Conservation (phyloP, 1,140 invertebrate species). For the Microplitis demolitor region DNA sequence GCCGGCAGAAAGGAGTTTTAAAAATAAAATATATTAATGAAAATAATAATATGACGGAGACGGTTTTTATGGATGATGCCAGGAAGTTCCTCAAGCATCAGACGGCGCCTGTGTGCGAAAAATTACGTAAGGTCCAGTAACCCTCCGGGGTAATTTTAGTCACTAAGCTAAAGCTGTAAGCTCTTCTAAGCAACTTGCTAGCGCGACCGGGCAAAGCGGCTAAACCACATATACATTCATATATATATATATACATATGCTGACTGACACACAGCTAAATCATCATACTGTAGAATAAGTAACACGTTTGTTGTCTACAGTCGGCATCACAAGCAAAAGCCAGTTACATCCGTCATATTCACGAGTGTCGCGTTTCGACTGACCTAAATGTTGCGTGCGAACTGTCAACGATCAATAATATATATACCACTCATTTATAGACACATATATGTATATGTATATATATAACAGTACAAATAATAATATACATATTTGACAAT, state of each 20-base stretch:
- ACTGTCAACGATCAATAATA: background rate
- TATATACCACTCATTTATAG: background rate
- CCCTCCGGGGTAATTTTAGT: slow-evolving; percentile 51
- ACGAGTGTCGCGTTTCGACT: slow-evolving; percentile 32
- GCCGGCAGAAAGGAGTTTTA: too few species aligned
- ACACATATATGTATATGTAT: background rate
- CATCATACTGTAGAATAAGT: too few species aligned
- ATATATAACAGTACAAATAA: background rate
- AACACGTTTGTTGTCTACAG: background rate
- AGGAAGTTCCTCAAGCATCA: background rate
- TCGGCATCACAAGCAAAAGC: slow-evolving; percentile 1
- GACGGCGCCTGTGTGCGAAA: slow-evolving; percentile 16
- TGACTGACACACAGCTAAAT: background rate
- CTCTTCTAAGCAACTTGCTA: too few species aligned
- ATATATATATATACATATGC: background rate
- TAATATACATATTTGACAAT: too few species aligned
- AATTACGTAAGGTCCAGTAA: slow-evolving; percentile 56
- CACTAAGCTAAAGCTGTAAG: slow-evolving; percentile 31
- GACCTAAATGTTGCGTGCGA: slow-evolving; percentile 27
- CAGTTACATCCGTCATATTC: slow-evolving; percentile 31
- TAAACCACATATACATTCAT: background rate
- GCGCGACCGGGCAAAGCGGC: background rate
- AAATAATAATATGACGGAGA: slow-evolving; percentile 23
- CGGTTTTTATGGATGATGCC: background rate
- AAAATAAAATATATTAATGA: background rate